Base-by-base conservation (phyloP, 1,140 invertebrate genomes). In the Lanistes nyassanus region DNA sequence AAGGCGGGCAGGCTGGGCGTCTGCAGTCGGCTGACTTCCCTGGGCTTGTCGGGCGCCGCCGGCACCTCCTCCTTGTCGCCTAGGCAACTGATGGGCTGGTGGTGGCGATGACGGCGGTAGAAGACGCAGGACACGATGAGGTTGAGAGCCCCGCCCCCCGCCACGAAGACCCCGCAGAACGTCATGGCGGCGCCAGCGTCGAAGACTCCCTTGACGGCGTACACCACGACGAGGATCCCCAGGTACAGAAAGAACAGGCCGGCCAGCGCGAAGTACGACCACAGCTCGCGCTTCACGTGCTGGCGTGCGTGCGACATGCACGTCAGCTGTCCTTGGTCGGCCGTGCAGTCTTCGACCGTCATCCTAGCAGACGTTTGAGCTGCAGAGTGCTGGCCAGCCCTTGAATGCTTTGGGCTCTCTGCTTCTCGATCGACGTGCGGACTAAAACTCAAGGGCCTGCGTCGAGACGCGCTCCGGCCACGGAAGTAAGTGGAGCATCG, bases 241-340 rank as follows among this genome's bases (percentile, higher is more conserved):
- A 72, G 56, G 70, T 72, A 72, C 55, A 72, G 19, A 55, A 37
- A 60, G 70, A 72, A n/a, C 34, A 72, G 42, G 31, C 70, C 70
- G 4, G 60, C 5, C 19, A 72, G 70, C 21, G 51, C 70, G 23
- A 72, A 29, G 70, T 72, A 72, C 55, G 70, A 72, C 70, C 70
- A 72, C 37, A 72, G 70, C 56, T 72, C 70, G 26, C 56, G 55
- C 36, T 37, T 31, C 19, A 72, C 2, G 55, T 72, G 70, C 23
- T 26, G 21, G n/a, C 60, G 56, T 13, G 70, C 60, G 21, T 16
- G 9, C 3, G 55, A 23, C 70, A 55, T 60, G 70, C 55, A 72
- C 9, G 29, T 55, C 16, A 37, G 29, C 1, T 29, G 55, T 23
- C 42, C 31, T 16, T 47, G 42, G 9, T 47, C 9, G 9, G 9